Evolutionary conservation across 2,797 vertebrate genomes (phyloP), one percentile per base, ranked within the genome.

Genomic region (Poecile montanus): DNA sequence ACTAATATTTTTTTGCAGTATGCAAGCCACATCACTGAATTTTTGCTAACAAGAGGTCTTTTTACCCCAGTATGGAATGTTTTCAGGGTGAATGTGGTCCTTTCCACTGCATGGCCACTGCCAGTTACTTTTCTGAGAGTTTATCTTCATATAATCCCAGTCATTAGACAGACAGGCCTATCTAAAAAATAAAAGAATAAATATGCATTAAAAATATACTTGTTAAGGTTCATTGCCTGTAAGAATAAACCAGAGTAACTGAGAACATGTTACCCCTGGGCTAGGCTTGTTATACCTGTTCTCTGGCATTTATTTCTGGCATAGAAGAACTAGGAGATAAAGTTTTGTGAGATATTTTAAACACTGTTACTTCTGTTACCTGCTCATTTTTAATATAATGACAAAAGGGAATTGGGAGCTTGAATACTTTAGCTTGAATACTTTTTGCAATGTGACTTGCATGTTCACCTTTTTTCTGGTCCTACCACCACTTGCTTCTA

Each of bases 81-180:
- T 86, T 88, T 90, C 4, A 7, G 34, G 58, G 26, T 60, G 23
- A 89, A 60, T 88, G 71, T 65, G 21, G 17, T 58, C 36, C 9
- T 6, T 10, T 88, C 26, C 36, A 36, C 50, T 91, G 51, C 32
- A 50, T 65, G 34, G 57, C 29, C 15, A 10, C 51, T 89, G 32
- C 42, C 12, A 78, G 44, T 74, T 80, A 29, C 26, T 72, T 54
- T 79, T 79, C 27, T 58, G 14, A 51, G 51, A 60, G 40, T 81
- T 94, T 91, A 57, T 94, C 94, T 93, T 82, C 83, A 7, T 93
- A 3, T 88, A 47, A 73, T 84, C 75, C 12, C 25, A 66, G 36
- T 87, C 3, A 2, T 14, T 26, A 38, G 42, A 13, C 51, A 65
- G 30, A 61, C 11, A 70, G 27, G 29, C 23, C 51, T 87, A 53